Evolutionary conservation across 2,797 vertebrate genomes (phyloP).

Genomic region (Rhodeus uyekii): DNA sequence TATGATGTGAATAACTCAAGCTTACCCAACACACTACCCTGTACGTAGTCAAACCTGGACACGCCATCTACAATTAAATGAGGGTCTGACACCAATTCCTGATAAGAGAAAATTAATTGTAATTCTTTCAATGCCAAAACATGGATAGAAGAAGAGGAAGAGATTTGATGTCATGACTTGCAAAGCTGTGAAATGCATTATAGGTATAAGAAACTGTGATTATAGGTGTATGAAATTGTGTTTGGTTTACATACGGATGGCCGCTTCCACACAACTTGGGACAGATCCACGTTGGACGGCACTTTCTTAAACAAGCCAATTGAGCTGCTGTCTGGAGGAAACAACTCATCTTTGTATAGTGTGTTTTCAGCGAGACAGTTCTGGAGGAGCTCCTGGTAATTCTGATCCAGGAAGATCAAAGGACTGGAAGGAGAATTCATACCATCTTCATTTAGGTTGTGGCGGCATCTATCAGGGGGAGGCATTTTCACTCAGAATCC

Average conservation of each 20-base stretch:
- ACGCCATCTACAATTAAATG: conserved; percentile 54
- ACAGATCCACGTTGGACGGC: background rate
- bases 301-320: conserved; percentile 58
- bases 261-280: conserved; percentile 12
- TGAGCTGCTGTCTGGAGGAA: conserved; percentile 64
- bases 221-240: background rate
- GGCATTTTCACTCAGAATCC: conserved; percentile 28
- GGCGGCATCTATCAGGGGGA: conserved; percentile 61
- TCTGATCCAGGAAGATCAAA: conserved; percentile 62
- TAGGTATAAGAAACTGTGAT: too few species aligned
- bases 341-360: conserved; percentile 64
- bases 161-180: background rate
- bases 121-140: background rate
- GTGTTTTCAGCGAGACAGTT: conserved; percentile 42
- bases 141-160: background rate
- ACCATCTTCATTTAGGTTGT: conserved; percentile 63
- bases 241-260: background rate
- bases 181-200: background rate
- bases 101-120: background rate
- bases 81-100: conserved; percentile 52
- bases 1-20: too few species aligned
- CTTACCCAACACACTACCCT: conserved; percentile 65
- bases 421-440: conserved; percentile 61
- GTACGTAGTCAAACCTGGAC: conserved; percentile 69
- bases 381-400: conserved; percentile 63